Base-by-base conservation (phyloP, 2,797 vertebrate species). In the Synanceia verrucosa region DNA sequence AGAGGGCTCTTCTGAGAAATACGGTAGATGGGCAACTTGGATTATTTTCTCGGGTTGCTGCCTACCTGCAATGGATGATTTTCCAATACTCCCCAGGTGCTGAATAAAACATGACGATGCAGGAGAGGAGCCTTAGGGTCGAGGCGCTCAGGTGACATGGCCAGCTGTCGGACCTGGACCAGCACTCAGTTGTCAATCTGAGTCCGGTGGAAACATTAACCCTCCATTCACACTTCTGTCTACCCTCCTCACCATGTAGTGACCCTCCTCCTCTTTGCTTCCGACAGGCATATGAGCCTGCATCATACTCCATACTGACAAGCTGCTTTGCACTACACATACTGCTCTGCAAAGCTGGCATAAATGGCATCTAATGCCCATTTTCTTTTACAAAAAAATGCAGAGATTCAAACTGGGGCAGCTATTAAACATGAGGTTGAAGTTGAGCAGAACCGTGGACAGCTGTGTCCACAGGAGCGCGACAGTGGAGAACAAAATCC, bases 31-130 rank as follows among this genome's bases (percentile, higher is more conserved):
- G 57, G 64, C 51, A 63, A 63, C 71, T 76, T 73, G 70, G 64
- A 73, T 81, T 50, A 65, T 82, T 80, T 68, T 73, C 75, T 82
- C 75, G 23, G 73, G 82, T 76, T 85, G 74, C 80, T 64, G 60
- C 69, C 81, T 77, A 48, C 84, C 70, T 86, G 83, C 87, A 78
- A 86, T 83, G 91, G 84, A 91, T 90, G 83, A 92, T 94, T 95
- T 96, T 95, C 94, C 94, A 93, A 94, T 71, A 64, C 81, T 79
- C 94, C 93, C 90, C 90, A 83, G 83, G 77, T 83, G 77, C 70
- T 96, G 92, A 96, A 96, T 96, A 95, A 97, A 96, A 95, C 93
- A 96, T 94, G 89, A 92, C 90, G 62, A 89, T 78, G 88, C 93
- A 83, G 92, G 92, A 89, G 92, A 85, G 84, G 83, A 81, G 93